A percentile compares a stretch with the other conserved stretches of the same genome.
Evolutionary conservation across 1,140 invertebrate genomes (phyloP).

Genomic region (Trissolcus basalis): DNA sequence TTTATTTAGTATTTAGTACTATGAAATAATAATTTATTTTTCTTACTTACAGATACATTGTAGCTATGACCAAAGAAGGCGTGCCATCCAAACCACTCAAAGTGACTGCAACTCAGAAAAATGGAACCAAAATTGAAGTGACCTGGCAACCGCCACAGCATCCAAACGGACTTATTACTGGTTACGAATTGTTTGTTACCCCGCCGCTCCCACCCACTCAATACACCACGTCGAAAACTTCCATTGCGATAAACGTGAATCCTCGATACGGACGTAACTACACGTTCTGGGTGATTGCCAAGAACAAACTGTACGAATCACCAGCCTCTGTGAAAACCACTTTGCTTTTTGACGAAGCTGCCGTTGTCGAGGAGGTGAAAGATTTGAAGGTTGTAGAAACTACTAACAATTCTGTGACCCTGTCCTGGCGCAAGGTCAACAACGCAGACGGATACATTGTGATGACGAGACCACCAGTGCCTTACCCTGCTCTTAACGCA

Average conservation of each 20-base stretch:
- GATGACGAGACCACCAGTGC: slow-evolving; percentile 70
- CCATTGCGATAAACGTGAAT: slow-evolving; percentile 76
- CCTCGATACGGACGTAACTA: slow-evolving; percentile 82
- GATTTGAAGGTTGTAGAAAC: slow-evolving; percentile 75
- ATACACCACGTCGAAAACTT: slow-evolving; percentile 67
- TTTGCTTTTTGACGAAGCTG: slow-evolving; percentile 79
- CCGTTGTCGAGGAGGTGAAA: slow-evolving; percentile 79
- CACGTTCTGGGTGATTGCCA: slow-evolving; percentile 86
- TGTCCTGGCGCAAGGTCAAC: slow-evolving; percentile 79
- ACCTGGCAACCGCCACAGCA: slow-evolving; percentile 81
- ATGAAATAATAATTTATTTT: neutral
- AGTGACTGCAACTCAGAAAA: slow-evolving; percentile 80
- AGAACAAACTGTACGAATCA: slow-evolving; percentile 79
- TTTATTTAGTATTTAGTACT: no score
- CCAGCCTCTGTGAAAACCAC: slow-evolving; percentile 77
- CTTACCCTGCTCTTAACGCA: slow-evolving; percentile 75
- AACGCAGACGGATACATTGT: slow-evolving; percentile 81
- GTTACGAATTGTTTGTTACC: slow-evolving; percentile 81
- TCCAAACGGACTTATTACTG: slow-evolving; percentile 80
- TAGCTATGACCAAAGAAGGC: slow-evolving; percentile 80
- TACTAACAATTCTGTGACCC: slow-evolving; percentile 75
- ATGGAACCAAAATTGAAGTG: slow-evolving; percentile 80
- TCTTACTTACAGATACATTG: slow-evolving; percentile 71
- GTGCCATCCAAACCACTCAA: slow-evolving; percentile 81
- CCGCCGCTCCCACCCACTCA: slow-evolving; percentile 77